These are phyloP conservation scores for Capitulum mitella DNA, from an alignment of 2,888 invertebrate genomes.

Conservation along the genomic window DNA sequence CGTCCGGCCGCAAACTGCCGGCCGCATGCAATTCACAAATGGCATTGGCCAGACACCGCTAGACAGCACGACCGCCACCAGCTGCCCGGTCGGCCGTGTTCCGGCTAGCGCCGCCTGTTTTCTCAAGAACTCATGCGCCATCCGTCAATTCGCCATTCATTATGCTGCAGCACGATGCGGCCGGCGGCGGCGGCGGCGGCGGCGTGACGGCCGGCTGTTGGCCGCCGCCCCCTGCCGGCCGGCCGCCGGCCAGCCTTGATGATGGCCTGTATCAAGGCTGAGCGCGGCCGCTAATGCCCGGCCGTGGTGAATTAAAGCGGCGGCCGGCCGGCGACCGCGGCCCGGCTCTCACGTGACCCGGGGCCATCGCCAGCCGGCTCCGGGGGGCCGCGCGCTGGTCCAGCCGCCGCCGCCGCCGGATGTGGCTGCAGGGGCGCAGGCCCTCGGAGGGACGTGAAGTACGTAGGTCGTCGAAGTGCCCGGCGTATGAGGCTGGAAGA, in stretches of 20 bases:
- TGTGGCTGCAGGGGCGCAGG: no score
- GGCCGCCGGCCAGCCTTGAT: background rate
- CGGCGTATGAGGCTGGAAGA: no score
- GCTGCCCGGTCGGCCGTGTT: background rate
- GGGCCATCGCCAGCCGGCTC: background rate
- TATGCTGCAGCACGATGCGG: background rate
- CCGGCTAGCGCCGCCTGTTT: background rate
- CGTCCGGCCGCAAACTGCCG: background rate
- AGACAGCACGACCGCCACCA: background rate
- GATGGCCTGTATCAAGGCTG: constrained; percentile 1
- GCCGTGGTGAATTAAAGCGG: background rate
- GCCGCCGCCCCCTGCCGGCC: no score
- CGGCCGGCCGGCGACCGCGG: background rate
- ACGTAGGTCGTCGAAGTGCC: no score
- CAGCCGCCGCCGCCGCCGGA: no score
- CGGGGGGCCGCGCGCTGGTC: no score
- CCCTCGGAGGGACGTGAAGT: no score
- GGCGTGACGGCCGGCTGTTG: no score
- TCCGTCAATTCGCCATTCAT: background rate
- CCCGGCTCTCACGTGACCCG: background rate
- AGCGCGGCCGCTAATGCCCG: background rate
- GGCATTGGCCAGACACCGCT: background rate
- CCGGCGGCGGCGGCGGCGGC: no score
- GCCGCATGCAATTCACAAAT: background rate
- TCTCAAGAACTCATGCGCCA: background rate